Conservation (phyloP, 2,888 invertebrate genomes). For the Zaprionus lineosus region DNA sequence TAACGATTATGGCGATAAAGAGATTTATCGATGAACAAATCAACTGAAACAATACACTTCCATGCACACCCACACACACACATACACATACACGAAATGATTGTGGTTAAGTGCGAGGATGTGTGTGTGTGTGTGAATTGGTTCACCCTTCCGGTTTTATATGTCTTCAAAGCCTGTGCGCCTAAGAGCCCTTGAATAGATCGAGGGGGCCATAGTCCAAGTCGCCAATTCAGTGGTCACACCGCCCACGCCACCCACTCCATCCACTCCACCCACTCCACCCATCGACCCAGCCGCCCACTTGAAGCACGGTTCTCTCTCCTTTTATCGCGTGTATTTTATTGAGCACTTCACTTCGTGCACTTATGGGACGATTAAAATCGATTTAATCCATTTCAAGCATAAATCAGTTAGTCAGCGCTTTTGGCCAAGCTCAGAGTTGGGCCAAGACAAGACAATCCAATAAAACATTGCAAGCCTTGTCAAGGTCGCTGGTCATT, state of each 20-base stretch:
- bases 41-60: slow-evolving; percentile 58
- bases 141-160: slow-evolving; percentile 44
- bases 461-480: slow-evolving; percentile 33
- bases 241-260: too few species aligned
- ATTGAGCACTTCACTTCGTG: slow-evolving; percentile 70
- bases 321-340: slow-evolving; percentile 71
- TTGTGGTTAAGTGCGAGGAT: too few species aligned
- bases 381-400: slow-evolving; percentile 67
- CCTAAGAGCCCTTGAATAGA: slow-evolving; percentile 43
- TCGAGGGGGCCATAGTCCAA: slow-evolving; percentile 31
- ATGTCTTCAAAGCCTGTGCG: slow-evolving; percentile 22
- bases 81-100: slow-evolving; percentile 1
- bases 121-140: too few species aligned
- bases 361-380: slow-evolving; percentile 73
- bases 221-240: too few species aligned
- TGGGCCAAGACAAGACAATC: slow-evolving; percentile 14
- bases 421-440: slow-evolving; percentile 14
- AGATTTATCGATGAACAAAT: slow-evolving; percentile 72
- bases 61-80: slow-evolving; percentile 24
- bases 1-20: slow-evolving; percentile 75
- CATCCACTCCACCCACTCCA: too few species aligned
- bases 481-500: slow-evolving; percentile 54
- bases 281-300: not conserved
- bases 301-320: slow-evolving; percentile 23
- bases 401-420: slow-evolving; percentile 60